These are phyloP conservation scores for Branchipolynoe longqiensis DNA, from an alignment of 2,888 invertebrate genomes.

Conservation along the genomic window DNA sequence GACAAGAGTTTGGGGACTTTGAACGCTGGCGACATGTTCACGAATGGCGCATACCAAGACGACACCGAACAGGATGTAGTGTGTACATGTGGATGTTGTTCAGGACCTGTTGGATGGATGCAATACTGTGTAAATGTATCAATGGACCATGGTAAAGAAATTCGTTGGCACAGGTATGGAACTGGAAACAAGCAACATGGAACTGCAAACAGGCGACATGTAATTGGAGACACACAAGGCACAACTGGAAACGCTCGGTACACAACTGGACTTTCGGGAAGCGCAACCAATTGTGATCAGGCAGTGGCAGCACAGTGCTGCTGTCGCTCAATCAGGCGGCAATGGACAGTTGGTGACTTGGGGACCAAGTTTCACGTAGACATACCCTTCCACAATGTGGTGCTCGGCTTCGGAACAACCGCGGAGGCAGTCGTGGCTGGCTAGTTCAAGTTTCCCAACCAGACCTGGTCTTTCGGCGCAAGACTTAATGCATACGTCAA, in stretches of 20 bases:
- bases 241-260: neutral
- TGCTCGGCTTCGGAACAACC: constrained; percentile 34
- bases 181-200: neutral
- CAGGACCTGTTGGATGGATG: neutral
- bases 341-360: neutral
- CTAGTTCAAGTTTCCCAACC: neutral
- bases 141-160: neutral
- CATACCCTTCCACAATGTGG: constrained; percentile 25
- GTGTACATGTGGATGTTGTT: constrained; percentile 41
- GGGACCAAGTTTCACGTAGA: neutral
- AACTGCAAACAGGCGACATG: neutral
- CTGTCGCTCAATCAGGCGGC: neutral
- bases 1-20: too few species aligned
- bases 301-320: neutral
- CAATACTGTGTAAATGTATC: constrained; percentile 31
- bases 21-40: neutral
- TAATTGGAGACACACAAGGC: neutral
- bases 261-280: neutral
- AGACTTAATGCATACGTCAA: neutral
- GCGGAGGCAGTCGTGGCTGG: constrained; percentile 6
- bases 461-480: constrained; percentile 13
- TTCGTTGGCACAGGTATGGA: neutral
- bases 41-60: neutral
- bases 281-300: neutral
- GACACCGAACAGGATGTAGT: neutral